phyloP scores from a whole-genome alignment of 2,797 vertebrate species.

The Myotis pilosus region DNA sequence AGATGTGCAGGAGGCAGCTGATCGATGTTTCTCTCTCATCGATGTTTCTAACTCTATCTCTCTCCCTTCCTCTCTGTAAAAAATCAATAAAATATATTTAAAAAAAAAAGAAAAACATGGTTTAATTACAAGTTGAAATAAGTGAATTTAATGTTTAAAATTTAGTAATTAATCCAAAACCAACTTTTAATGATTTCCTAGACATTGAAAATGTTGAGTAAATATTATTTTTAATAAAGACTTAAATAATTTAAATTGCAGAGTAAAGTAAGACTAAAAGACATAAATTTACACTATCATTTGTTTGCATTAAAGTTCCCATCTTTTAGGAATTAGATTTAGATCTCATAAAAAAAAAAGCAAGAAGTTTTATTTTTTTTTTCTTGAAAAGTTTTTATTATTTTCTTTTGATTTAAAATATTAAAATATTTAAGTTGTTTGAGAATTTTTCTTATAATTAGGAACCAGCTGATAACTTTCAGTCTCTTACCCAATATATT shows the following conservation, averaged over 20 bases:
- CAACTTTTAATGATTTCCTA: background rate
- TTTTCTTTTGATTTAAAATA: background rate
- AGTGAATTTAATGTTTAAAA: slow-evolving; percentile 8
- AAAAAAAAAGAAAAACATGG: background rate
- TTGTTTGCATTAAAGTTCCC: background rate
- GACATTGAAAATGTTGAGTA: background rate
- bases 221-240: background rate
- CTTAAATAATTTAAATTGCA: background rate
- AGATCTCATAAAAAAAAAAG: background rate
- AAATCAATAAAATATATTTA: too few species aligned
- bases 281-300: background rate
- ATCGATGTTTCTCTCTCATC: too few species aligned
- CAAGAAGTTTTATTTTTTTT: too few species aligned
- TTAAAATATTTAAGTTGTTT: background rate
- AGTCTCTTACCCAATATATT: background rate
- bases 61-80: too few species aligned
- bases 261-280: background rate
- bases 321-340: background rate
- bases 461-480: background rate
- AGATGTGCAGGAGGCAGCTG: too few species aligned
- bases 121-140: background rate
- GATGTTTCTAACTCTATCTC: too few species aligned
- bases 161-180: background rate
- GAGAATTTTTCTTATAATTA: background rate
- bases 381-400: too few species aligned